Evolutionary conservation across 2,797 vertebrate species (phyloP).

Genomic region (Muscicapa striata): DNA sequence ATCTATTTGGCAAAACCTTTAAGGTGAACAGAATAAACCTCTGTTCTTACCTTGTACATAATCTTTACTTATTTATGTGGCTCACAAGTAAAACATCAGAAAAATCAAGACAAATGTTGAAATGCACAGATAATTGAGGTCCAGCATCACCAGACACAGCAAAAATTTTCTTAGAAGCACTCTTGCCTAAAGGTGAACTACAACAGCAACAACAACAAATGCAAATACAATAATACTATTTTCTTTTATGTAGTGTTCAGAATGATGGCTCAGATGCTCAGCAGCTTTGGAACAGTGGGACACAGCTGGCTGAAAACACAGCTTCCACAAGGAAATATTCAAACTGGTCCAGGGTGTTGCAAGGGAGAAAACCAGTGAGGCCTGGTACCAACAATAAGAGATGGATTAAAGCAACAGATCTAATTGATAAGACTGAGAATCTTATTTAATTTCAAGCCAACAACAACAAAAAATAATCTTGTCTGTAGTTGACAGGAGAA

Average conservation of each 20-base stretch:
- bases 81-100: neutral
- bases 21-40: neutral
- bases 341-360: neutral
- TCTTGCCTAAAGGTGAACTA: neutral
- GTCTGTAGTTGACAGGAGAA: neutral
- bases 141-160: neutral
- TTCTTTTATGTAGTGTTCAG: neutral
- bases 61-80: neutral
- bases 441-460: neutral
- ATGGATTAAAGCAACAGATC: neutral
- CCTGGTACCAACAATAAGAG: neutral
- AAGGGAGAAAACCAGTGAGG: neutral
- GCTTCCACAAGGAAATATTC: neutral
- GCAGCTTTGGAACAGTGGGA: neutral
- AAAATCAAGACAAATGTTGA: neutral
- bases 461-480: accelerated
- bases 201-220: neutral
- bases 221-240: neutral
- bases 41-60: neutral
- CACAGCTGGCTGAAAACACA: neutral
- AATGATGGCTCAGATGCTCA: neutral
- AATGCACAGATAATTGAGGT: neutral
- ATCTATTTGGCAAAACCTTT: neutral
- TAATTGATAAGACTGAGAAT: neutral
- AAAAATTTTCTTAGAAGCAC: neutral